Conservation (phyloP, 2,797 vertebrate genomes). For the Pipistrellus kuhlii region DNA sequence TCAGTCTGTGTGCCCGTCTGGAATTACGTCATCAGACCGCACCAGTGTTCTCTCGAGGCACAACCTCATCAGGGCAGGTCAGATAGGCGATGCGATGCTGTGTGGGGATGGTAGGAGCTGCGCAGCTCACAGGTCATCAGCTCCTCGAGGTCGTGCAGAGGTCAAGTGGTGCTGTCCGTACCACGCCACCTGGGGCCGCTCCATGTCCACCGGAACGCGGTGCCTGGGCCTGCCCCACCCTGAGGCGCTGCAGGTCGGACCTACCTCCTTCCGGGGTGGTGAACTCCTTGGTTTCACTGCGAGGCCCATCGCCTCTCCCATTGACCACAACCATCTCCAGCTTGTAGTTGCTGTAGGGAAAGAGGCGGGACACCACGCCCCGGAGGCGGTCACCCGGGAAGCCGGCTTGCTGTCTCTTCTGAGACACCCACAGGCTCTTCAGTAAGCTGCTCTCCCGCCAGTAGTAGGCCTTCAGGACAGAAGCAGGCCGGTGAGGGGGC, state of each 20-base stretch:
- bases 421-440: conserved; percentile 92
- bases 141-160: not conserved
- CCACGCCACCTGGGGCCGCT: not conserved
- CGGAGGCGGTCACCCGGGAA: conserved; percentile 90
- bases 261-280: conserved; percentile 96
- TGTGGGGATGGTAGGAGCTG: not conserved
- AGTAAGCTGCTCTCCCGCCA: conserved; percentile 96
- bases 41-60: not conserved
- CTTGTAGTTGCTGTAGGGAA: conserved; percentile 96
- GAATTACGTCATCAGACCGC: not conserved
- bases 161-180: not conserved
- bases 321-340: conserved; percentile 98
- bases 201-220: not conserved
- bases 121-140: not conserved
- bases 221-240: conserved; percentile 56
- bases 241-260: conserved; percentile 57
- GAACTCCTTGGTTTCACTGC: conserved; percentile 93
- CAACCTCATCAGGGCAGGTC: not conserved
- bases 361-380: conserved; percentile 92
- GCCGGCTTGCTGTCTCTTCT: conserved; percentile 93
- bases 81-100: not conserved
- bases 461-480: conserved; percentile 94
- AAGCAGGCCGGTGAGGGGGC: conserved; percentile 84
- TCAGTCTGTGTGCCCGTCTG: not conserved
- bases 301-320: conserved; percentile 92